A percentile compares a stretch with the other conserved stretches of the same genome.
These are phyloP conservation scores for Galerucella nymphaeae DNA, from an alignment of 2,888 invertebrate genomes.

Conservation along the genomic window DNA sequence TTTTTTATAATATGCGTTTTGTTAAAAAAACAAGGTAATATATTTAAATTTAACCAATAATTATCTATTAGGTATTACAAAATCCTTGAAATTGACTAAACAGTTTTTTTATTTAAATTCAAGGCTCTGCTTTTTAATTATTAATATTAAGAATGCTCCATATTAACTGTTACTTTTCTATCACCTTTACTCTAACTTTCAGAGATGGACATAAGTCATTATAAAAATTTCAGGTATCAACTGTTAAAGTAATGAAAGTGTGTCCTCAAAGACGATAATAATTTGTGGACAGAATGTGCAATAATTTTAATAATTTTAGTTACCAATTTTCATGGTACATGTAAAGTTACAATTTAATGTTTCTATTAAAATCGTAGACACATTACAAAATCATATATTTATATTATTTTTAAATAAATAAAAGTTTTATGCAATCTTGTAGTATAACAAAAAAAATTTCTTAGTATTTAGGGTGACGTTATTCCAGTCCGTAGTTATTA, in stretches of 20 bases:
- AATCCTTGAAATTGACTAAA: background rate
- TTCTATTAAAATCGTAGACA: no score
- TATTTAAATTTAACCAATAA: background rate
- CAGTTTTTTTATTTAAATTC: background rate
- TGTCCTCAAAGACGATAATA: background rate
- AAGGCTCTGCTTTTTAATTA: background rate
- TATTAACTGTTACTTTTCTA: background rate
- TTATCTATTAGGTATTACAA: background rate
- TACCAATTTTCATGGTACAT: conserved; percentile 18
- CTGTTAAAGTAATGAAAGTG: background rate
- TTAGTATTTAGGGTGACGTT: background rate
- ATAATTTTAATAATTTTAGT: conserved; percentile 24
- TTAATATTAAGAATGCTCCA: background rate
- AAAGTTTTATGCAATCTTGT: background rate
- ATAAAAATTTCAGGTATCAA: no score
- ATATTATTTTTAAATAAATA: background rate
- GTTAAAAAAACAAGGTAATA: background rate
- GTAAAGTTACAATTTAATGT: background rate
- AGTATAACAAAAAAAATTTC: background rate
- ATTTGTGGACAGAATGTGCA: conserved; percentile 18
- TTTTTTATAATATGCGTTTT: background rate
- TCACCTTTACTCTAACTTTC: background rate
- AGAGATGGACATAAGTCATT: background rate
- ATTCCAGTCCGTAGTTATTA: conserved; percentile 21
- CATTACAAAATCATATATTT: no score